Evolutionary conservation across 2,797 vertebrate species (phyloP).

Genomic region (Acanthornis magna): DNA sequence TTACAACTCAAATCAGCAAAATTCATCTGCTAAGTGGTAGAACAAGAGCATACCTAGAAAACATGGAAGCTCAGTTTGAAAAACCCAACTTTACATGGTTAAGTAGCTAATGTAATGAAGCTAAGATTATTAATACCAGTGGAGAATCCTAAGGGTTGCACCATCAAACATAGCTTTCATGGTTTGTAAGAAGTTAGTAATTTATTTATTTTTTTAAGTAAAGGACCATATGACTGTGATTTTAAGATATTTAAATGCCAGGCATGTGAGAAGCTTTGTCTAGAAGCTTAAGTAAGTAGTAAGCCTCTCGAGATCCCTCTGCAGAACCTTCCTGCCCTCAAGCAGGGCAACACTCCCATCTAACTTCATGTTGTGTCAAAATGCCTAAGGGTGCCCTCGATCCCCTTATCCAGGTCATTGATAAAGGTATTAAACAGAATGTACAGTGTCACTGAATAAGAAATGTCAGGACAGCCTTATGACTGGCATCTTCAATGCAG

Average conservation of each 20-base stretch:
- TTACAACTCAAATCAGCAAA: background rate
- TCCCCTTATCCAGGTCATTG: background rate
- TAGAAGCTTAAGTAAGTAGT: background rate
- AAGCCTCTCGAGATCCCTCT: background rate
- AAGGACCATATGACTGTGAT: background rate
- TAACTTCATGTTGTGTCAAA: background rate
- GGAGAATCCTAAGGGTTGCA: background rate
- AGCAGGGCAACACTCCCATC: background rate
- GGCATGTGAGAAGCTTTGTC: background rate
- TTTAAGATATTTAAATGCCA: background rate
- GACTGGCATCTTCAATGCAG: background rate
- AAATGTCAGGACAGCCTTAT: background rate
- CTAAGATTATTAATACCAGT: background rate
- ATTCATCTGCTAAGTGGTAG: background rate
- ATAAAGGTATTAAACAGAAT: background rate
- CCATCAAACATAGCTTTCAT: background rate
- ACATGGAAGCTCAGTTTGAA: background rate
- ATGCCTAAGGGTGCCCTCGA: rapidly evolving
- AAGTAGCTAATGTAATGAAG: background rate
- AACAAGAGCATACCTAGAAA: background rate
- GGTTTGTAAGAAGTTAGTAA: background rate
- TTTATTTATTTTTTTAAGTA: background rate
- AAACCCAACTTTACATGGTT: background rate
- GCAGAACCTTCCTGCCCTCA: background rate
- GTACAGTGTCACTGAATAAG: background rate